Base-by-base conservation (phyloP, 1,140 invertebrate genomes). In the Polypedilum pembai region DNA sequence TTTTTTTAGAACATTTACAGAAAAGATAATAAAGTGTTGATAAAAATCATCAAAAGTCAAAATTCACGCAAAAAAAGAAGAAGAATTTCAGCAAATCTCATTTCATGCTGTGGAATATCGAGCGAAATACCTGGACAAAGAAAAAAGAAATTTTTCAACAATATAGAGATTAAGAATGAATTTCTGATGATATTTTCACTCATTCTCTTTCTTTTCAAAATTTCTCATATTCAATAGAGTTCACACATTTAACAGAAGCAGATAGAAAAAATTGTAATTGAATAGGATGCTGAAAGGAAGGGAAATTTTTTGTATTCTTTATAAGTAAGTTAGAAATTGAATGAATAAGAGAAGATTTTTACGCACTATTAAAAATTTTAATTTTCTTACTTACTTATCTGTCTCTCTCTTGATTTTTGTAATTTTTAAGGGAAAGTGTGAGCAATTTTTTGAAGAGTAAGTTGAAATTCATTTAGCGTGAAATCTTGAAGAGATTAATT, bases 11-110 rank as follows among this genome's bases (percentile, higher is more conserved):
- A 56, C 5, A 45, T 10, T 45, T 10, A 45, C 41, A 45, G 15
- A n/a, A n/a, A n/a, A 56, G 45, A 56, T 56, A 56, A n/a, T 56
- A 12, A 56, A 56, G n/a, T n/a, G n/a, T 56, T 56, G 45, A 56
- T 56, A 56, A 56, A 12, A 56, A 56, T 56, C 12, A n/a, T 56
- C 45, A 56, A 12, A 12, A 56, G 12, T 56, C 45, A 15, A n/a
- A 12, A 56, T 56, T 56, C 45, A 56, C 45, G 45, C 45, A 56
- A 56, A 56, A 56, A 12, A n/a, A 12, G 12, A n/a, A 56, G 12
- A 56, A 56, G 12, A 4, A 33, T 33, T 33, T 33, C 24, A 56
- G 4, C 7, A 45, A 56, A 56, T 56, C 45, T 56, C 0, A 56
- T 56, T 56, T 56, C 12, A 56, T 56, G 45, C 8, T 56, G 45